Base-by-base conservation (phyloP, 92 coral and sea anemone genomes). In the Muricea muricata region DNA sequence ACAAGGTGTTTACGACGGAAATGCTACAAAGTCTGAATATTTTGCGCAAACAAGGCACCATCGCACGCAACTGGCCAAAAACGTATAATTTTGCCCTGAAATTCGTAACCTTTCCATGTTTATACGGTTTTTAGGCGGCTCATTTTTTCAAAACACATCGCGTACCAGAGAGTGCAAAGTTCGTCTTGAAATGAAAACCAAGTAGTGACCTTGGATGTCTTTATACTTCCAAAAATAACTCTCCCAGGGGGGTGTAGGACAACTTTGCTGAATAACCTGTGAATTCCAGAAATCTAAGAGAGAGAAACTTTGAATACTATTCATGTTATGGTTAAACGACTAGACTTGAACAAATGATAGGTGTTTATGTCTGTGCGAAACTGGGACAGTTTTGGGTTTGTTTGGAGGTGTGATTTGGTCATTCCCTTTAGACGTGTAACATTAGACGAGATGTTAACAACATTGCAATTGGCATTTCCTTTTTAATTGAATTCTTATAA, bases 151-250 rank as follows among this genome's bases (percentile, higher is more conserved):
- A 20, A 20, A 3, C 20, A 17, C 20, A 52, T 6, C 20, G 26
- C 60, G 50, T 45, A 45, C 26, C 60, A 52, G 23, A 13, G 60
- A 20, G 63, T 18, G 29, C 71, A 65, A 65, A 65, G 71, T 65
- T 34, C 41, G 41, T n/a, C 13, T 34, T 33, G 75, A 41, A 68
- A 68, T 20, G 9, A 37, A 4, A 20, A 68, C 10, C 41, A 29
- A 24, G 25, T 23, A 33, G 25, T 33, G 75, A 68, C 75, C 75
- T 68, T 68, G 75, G 35, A 41, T 68, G 75, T 21, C 41, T 11
- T 65, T n/a, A n/a, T n/a, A n/a, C 25, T 29, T 35, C 39, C n/a
- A 11, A 10, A 61, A 11, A 25, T 25, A 20, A 24, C 35, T 4
- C 35, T 14, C 35, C 20, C 15, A 37, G 42, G 42, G 23, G 60